These are phyloP conservation scores for Lepidurus packardi DNA, from an alignment of 1,140 invertebrate species.

Conservation along the genomic window DNA sequence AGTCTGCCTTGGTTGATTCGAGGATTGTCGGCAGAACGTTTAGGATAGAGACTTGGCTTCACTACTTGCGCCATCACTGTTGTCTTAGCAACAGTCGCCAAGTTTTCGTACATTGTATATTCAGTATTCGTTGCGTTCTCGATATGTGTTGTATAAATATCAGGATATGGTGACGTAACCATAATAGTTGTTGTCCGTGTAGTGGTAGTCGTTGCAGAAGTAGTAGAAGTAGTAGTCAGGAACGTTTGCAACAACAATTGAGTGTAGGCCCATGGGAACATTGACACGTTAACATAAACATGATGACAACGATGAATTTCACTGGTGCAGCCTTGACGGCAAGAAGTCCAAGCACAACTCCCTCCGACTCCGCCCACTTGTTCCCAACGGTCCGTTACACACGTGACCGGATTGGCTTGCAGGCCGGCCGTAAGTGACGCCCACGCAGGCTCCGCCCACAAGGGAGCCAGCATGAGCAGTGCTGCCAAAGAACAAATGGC, in stretches of 20 bases:
- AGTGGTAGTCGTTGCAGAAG: too few relatives aligned
- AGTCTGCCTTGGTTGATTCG: background rate
- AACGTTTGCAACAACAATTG: background rate
- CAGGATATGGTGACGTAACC: background rate
- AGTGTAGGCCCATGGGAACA: background rate
- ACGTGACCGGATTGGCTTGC: background rate
- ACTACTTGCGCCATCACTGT: background rate
- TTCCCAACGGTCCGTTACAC: background rate
- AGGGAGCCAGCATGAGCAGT: background rate
- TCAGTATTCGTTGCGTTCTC: background rate
- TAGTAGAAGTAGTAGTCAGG: background rate
- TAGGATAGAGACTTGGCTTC: background rate
- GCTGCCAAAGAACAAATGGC: background rate
- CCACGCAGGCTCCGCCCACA: constrained; percentile 16
- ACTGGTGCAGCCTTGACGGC: constrained; percentile 12
- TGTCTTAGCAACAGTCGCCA: background rate
- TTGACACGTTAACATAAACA: background rate
- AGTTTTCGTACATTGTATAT: background rate
- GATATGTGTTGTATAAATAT: background rate
- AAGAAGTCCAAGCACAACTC: background rate
- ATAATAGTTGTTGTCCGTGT: background rate
- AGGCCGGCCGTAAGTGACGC: background rate
- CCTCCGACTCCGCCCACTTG: constrained; percentile 6
- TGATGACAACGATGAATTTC: constrained; percentile 10
- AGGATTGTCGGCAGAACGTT: constrained; percentile 14